These are phyloP conservation scores for Caerostris darwini DNA, from an alignment of 1,140 invertebrate genomes.

Conservation along the genomic window DNA sequence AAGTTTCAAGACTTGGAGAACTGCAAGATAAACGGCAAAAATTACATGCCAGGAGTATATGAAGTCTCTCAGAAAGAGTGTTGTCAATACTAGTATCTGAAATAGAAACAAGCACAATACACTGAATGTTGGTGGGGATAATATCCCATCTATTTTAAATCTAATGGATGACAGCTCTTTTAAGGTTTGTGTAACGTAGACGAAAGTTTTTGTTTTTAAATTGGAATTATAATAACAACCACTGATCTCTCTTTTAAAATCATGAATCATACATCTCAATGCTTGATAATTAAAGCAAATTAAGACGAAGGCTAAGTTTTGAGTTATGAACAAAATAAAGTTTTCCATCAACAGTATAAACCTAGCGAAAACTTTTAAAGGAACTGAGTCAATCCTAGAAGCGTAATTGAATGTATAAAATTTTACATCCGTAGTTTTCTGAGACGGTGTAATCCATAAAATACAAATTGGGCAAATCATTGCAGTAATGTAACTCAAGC, in stretches of 20 bases:
- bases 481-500: not conserved
- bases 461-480: not conserved
- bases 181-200: not conserved
- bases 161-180: not conserved
- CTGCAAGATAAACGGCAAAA: not conserved
- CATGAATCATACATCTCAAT: not conserved
- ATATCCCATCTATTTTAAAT: not conserved
- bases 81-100: not conserved
- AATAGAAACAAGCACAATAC: not conserved
- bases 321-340: not conserved
- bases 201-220: not conserved
- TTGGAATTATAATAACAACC: not conserved
- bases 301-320: not conserved
- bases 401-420: not conserved
- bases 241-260: not conserved
- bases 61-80: not conserved
- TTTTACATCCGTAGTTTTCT: not conserved
- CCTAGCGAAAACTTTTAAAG: too few species aligned
- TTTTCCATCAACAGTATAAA: not conserved
- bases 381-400: too few species aligned
- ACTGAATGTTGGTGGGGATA: not conserved
- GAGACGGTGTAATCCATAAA: not conserved
- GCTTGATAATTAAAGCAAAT: not conserved
- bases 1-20: not conserved
- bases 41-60: not conserved